Percentiles rank a stretch among this genome's conserved stretches.
Conservation (phyloP, 2,888 invertebrate species). For the Folsomia manolachei region DNA sequence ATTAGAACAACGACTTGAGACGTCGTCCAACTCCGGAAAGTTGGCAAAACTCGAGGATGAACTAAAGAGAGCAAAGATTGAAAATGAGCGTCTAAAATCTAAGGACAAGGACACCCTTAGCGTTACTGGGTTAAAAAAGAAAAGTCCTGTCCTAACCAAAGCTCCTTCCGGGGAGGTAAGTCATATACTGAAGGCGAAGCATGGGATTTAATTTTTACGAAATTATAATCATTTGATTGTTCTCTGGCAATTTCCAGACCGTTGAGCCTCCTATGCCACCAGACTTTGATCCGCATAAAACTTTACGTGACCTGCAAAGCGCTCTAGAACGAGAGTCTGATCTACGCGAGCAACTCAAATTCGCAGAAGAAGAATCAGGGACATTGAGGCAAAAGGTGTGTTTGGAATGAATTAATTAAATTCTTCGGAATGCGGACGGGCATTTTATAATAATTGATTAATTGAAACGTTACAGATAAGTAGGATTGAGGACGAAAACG, state of each 20-base stretch:
- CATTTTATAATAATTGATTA: conserved; percentile 9
- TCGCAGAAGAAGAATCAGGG: conserved; percentile 84
- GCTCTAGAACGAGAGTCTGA: conserved; percentile 91
- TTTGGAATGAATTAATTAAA: too few species aligned
- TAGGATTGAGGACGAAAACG: conserved; percentile 95
- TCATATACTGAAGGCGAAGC: background rate
- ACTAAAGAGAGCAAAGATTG: conserved; percentile 74
- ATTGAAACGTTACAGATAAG: conserved; percentile 67
- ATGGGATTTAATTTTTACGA: background rate
- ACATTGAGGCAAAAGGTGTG: conserved; percentile 44
- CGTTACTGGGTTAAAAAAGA: conserved; percentile 41
- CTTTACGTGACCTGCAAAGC: conserved; percentile 83
- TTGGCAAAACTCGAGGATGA: conserved; percentile 83
- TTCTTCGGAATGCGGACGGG: background rate
- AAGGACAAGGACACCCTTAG: conserved; percentile 33
- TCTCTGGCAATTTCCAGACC: conserved; percentile 14
- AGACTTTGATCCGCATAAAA: conserved; percentile 65
- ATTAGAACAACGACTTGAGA: conserved; percentile 55
- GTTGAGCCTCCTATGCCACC: conserved; percentile 46
- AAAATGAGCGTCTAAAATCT: conserved; percentile 60
- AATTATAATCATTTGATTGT: background rate
- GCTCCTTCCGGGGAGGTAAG: conserved; percentile 49
- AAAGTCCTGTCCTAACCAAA: conserved; percentile 47
- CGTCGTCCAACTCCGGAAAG: conserved; percentile 60
- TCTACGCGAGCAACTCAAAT: conserved; percentile 83